phyloP scores from a whole-genome alignment of 2,888 invertebrate genomes.

The Drosophila glabriapex region DNA sequence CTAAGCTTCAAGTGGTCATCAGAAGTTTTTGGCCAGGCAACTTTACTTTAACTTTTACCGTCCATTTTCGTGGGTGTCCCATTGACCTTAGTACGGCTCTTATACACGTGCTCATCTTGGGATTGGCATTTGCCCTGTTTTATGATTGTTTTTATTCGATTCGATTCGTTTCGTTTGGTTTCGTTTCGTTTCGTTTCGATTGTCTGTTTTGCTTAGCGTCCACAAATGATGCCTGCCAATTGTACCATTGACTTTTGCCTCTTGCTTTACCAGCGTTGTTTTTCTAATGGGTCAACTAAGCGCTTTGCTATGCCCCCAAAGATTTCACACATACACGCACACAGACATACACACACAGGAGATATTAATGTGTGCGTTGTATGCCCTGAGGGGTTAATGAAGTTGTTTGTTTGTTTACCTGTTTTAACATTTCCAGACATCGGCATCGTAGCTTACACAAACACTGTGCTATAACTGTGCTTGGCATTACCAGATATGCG shows the following conservation, averaged over 20 bases:
- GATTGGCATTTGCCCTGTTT: constrained; percentile 47
- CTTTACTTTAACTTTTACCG: constrained; percentile 45
- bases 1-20: constrained; percentile 69
- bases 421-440: constrained; percentile 40
- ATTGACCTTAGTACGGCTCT: constrained; percentile 54
- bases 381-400: constrained; percentile 74
- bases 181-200: constrained; percentile 34
- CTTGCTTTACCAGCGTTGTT: constrained; percentile 60
- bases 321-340: constrained; percentile 23
- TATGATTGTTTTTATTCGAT: constrained; percentile 59
- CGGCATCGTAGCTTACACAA: constrained; percentile 26
- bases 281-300: constrained; percentile 72
- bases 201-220: constrained; percentile 69
- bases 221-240: constrained; percentile 71
- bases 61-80: constrained; percentile 11
- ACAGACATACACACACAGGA: constrained; percentile 22
- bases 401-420: constrained; percentile 75
- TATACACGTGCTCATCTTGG: constrained; percentile 52
- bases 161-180: constrained; percentile 53
- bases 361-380: constrained; percentile 34
- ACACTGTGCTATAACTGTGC: constrained; percentile 1
- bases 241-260: constrained; percentile 69
- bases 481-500: constrained; percentile 2
- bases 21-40: constrained; percentile 48
- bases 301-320: constrained; percentile 49